These are phyloP conservation scores for Mormyrops attenuatus DNA, from an alignment of 2,797 vertebrate genomes.

Conservation along the genomic window DNA sequence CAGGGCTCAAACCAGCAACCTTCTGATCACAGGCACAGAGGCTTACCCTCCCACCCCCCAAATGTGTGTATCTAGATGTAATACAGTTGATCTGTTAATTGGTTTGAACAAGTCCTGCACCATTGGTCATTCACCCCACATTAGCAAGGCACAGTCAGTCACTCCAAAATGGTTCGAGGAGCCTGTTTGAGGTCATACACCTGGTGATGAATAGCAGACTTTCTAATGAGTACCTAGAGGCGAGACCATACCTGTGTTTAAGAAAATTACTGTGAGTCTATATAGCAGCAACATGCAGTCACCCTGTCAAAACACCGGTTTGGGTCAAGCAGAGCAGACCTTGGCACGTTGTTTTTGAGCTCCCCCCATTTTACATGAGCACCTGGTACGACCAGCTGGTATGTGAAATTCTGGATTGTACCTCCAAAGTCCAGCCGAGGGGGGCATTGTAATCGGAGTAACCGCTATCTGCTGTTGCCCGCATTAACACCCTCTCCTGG, in stretches of 20 bases:
- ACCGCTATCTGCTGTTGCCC: slow-evolving; percentile 10
- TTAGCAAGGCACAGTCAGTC: slow-evolving; percentile 24
- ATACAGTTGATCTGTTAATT: neutral
- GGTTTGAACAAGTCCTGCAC: neutral
- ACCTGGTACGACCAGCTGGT: slow-evolving; percentile 66
- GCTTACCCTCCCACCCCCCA: neutral
- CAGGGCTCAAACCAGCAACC: neutral
- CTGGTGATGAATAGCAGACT: slow-evolving; percentile 40
- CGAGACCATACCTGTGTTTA: slow-evolving; percentile 39
- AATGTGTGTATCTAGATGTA: slow-evolving; percentile 1
- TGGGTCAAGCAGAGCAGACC: slow-evolving; percentile 16
- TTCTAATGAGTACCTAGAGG: slow-evolving; percentile 51
- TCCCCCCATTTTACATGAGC: slow-evolving; percentile 50
- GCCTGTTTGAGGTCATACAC: slow-evolving; percentile 47
- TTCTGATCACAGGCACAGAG: neutral
- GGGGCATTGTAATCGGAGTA: slow-evolving; percentile 26
- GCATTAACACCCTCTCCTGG: neutral
- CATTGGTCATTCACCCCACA: slow-evolving; percentile 27
- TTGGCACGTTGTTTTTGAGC: slow-evolving; percentile 23
- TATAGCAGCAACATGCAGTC: slow-evolving; percentile 31
- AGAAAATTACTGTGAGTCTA: slow-evolving; percentile 57
- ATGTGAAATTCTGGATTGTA: slow-evolving; percentile 35
- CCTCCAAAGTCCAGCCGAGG: slow-evolving; percentile 21
- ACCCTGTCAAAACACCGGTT: slow-evolving; percentile 31
- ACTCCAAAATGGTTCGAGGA: slow-evolving; percentile 31